These are phyloP conservation scores for Belonocnema kinseyi DNA, from an alignment of 1,140 invertebrate genomes.

Conservation along the genomic window DNA sequence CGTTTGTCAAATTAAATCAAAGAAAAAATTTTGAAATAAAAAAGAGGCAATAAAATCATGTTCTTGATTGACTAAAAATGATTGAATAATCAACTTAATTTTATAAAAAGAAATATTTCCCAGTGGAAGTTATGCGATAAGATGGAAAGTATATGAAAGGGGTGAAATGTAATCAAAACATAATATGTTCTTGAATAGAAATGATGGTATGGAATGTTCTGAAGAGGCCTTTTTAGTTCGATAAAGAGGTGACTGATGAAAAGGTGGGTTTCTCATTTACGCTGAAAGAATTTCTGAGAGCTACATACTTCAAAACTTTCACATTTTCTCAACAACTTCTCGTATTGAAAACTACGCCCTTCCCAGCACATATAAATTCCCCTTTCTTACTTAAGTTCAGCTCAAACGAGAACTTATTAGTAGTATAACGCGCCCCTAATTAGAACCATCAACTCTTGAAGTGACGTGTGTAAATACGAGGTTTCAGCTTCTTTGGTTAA, in stretches of 20 bases:
- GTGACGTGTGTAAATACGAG: not conserved
- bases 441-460: not conserved
- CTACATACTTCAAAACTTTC: conserved; percentile 36
- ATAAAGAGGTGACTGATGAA: conserved; percentile 50
- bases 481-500: too few species aligned
- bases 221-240: conserved; percentile 30
- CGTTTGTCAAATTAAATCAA: too few species aligned
- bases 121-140: too few species aligned
- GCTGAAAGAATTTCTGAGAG: conserved; percentile 54
- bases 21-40: too few species aligned
- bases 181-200: conserved; percentile 15
- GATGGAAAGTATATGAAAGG: not conserved
- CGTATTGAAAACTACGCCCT: not conserved
- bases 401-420: not conserved
- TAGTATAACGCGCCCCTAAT: not conserved
- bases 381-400: not conserved
- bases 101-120: too few species aligned
- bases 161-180: not conserved
- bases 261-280: conserved; percentile 59
- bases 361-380: not conserved
- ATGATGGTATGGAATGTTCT: conserved; percentile 20
- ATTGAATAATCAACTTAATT: too few species aligned
- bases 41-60: too few species aligned
- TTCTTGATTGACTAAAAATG: too few species aligned
- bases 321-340: not conserved